Conservation (phyloP, 2,113 vertebrate species). For the Halichoeres trimaculatus region DNA sequence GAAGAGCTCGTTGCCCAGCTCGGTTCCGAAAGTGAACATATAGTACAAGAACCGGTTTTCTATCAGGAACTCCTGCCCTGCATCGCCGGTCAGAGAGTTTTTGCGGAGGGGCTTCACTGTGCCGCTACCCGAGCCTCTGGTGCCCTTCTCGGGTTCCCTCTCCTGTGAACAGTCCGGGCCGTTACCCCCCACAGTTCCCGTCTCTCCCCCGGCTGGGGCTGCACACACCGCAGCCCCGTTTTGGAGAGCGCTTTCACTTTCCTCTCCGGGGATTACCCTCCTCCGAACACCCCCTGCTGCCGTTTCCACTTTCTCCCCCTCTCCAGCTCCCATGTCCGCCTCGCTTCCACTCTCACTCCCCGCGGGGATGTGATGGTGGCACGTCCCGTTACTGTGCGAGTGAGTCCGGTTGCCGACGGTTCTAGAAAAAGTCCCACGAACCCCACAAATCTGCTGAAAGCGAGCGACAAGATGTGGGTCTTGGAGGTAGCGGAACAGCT, state of each 20-base stretch:
- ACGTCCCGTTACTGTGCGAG: conserved; percentile 71
- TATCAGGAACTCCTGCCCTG: conserved; percentile 86
- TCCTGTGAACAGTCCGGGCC: no score
- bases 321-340: conserved; percentile 20
- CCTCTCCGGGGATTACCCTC: conserved; percentile 22
- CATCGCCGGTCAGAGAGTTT: conserved; percentile 92
- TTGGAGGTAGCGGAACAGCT: conserved; percentile 80
- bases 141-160: neutral
- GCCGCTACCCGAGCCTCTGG: neutral
- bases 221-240: conserved; percentile 73
- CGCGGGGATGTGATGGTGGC: neutral
- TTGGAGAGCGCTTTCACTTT: conserved; percentile 61
- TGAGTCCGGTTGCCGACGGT: conserved; percentile 31
- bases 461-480: conserved; percentile 91
- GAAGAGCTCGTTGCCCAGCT: conserved; percentile 96
- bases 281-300: conserved; percentile 2
- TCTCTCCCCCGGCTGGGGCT: conserved; percentile 22
- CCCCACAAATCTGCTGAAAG: conserved; percentile 92
- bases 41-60: conserved; percentile 89
- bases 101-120: conserved; percentile 83
- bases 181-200: neutral
- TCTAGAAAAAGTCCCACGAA: conserved; percentile 74
- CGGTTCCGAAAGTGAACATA: conserved; percentile 93
- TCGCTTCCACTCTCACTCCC: neutral
- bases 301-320: neutral